Evolutionary conservation across 2,797 vertebrate species (phyloP), one percentile per base, ranked within the genome.

Genomic region (Gymnothorax javanicus): DNA sequence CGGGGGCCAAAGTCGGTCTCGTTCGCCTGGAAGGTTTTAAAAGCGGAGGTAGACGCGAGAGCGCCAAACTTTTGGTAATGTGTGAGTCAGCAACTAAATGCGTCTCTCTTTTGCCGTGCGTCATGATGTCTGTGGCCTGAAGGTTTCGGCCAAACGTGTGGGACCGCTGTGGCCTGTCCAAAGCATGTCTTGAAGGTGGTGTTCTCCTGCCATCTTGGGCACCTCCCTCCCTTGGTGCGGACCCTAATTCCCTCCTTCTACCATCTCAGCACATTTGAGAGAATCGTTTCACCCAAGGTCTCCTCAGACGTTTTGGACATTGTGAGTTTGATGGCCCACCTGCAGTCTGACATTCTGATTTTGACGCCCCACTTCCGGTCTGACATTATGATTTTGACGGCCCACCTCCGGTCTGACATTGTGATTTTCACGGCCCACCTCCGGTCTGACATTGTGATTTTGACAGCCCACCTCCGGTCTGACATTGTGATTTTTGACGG

Each of bases 161-260:
- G 64, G 54, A 83, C 52, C 43, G 50, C 77, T 56, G 17, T 2
- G 77, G 17, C 77, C 6, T 15, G 15, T 23, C 77, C 33, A 3
- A 17, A 4, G 15, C 75, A 1, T 54, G 75, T 54, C 43, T 4
- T 5, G 12, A 7, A 5, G 5, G 77, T 17, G 20, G 15, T 56
- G 20, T 81, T 20, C 77, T 52, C 75, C 33, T 43, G 7, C 69
- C 69, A 1, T 17, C 6, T 25, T 50, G 77, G 15, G 4, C 17
- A 23, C 6, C 13, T 25, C 15, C 20, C 77, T 57, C 23, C 62
- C 62, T 11, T 15, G 50, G 23, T 20, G n/a, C 25, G 56, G 77
- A 52, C 52, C 43, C 56, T n/a, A 25, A 75, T 58, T 52, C 59
- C 79, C 79, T 83, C 86, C 79, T 43, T 82, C 50, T 82, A 60